A percentile compares a stretch with the other conserved stretches of the same genome.
phyloP scores from a whole-genome alignment of 1,140 invertebrate species.

The Conus betulinus region DNA sequence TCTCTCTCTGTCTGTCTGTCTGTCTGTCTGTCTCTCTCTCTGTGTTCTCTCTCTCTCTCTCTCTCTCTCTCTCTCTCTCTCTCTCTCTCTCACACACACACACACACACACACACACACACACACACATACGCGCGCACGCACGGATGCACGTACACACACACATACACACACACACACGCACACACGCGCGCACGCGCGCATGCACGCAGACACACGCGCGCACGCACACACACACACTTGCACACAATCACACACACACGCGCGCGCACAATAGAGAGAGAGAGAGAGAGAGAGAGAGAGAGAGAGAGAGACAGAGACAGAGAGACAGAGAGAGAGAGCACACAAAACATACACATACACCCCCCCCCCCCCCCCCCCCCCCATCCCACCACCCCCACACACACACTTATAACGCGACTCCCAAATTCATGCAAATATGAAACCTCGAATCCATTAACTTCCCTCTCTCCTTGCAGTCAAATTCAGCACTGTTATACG shows the following conservation, averaged over 20 bases:
- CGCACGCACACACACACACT: neutral
- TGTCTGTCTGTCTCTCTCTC: neutral
- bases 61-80: neutral
- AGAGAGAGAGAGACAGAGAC: neutral
- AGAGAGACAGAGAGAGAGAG: no score
- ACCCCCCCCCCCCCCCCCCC: no score
- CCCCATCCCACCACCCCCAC: no score
- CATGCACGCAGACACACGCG: neutral
- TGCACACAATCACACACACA: neutral
- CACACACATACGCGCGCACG: neutral
- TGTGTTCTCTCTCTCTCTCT: constrained; percentile 5
- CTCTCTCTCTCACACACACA: neutral
- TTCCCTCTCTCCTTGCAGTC: no score
- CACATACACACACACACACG: neutral
- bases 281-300: no score
- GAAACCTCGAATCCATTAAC: no score
- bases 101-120: constrained; percentile 16
- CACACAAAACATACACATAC: no score
- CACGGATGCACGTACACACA: neutral
- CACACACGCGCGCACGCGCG: neutral
- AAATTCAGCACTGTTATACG: no score
- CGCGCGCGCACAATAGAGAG: neutral
- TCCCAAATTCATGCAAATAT: neutral
- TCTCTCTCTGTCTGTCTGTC: neutral
- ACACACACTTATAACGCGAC: neutral